Conservation (phyloP, 1,140 invertebrate species). For the Phenacoccus solenopsis region DNA sequence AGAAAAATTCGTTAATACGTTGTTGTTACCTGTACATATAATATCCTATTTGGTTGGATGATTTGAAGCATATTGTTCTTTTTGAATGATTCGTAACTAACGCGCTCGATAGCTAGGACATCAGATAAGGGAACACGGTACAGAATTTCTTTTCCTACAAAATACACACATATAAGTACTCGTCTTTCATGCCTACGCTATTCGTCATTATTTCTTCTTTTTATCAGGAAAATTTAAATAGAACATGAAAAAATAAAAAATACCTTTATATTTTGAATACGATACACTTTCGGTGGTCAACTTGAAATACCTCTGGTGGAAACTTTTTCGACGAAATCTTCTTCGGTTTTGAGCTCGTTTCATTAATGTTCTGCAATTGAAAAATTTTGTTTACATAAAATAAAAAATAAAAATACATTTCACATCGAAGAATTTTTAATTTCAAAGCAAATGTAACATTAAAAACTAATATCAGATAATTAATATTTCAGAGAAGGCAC, state of each 20-base stretch:
- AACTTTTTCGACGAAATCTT: conserved; percentile 68
- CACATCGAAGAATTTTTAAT: conserved; percentile 20
- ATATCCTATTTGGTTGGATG: conserved; percentile 37
- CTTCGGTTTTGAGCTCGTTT: conserved; percentile 76
- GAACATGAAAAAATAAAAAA: not conserved
- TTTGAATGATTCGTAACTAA: conserved; percentile 69
- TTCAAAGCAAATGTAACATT: conserved; percentile 21
- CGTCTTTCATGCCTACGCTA: no score
- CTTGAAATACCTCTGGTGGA: conserved; percentile 76
- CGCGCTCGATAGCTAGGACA: conserved; percentile 66
- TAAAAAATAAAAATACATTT: conserved; percentile 20
- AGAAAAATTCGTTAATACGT: no score
- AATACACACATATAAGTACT: no score
- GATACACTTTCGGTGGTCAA: conserved; percentile 70
- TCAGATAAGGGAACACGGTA: conserved; percentile 70
- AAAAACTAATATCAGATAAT: no score
- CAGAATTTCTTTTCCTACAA: conserved; percentile 47
- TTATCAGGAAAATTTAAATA: no score
- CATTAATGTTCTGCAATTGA: conserved; percentile 59
- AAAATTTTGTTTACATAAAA: conserved; percentile 23
- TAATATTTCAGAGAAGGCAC: no score
- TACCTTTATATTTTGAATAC: conserved; percentile 74
- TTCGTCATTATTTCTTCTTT: no score
- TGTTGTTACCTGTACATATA: conserved; percentile 42
- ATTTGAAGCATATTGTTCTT: conserved; percentile 81